phyloP scores from a whole-genome alignment of 35 echinoderm and acorn worm species.

The Apostichopus japonicus region DNA sequence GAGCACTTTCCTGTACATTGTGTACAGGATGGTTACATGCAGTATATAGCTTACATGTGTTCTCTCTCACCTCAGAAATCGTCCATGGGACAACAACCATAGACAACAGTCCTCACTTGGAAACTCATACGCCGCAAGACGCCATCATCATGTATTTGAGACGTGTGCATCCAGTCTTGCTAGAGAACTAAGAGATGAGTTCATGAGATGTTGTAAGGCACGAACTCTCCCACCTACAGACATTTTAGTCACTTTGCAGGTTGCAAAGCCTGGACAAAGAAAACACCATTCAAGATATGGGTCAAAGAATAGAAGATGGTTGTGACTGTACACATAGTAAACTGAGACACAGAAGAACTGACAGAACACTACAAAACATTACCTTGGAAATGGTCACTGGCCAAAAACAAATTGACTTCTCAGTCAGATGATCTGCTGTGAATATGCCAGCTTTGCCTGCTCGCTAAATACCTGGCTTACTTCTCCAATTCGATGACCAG shows the following conservation, averaged over 20 bases:
- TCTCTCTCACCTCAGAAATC: slow-evolving; percentile 2
- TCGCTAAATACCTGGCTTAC: too few species aligned
- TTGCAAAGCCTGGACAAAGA: background rate
- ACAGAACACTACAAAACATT: too few species aligned
- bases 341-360: too few species aligned
- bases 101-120: background rate
- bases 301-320: background rate
- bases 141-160: background rate
- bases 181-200: slow-evolving; percentile 6
- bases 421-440: too few species aligned
- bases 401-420: too few species aligned
- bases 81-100: background rate
- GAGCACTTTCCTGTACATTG: too few species aligned
- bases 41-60: too few species aligned
- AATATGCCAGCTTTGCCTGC: too few species aligned
- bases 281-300: background rate
- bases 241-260: background rate
- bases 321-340: too few species aligned
- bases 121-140: background rate
- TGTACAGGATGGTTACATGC: too few species aligned
- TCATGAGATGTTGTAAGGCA: slow-evolving; percentile 12
- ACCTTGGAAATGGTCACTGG: too few species aligned
- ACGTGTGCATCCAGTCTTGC: slow-evolving; percentile 5
- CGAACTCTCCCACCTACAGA: background rate
- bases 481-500: too few species aligned